Evolutionary conservation across 2,888 invertebrate species (phyloP).

Genomic region (Papilio elwesi): DNA sequence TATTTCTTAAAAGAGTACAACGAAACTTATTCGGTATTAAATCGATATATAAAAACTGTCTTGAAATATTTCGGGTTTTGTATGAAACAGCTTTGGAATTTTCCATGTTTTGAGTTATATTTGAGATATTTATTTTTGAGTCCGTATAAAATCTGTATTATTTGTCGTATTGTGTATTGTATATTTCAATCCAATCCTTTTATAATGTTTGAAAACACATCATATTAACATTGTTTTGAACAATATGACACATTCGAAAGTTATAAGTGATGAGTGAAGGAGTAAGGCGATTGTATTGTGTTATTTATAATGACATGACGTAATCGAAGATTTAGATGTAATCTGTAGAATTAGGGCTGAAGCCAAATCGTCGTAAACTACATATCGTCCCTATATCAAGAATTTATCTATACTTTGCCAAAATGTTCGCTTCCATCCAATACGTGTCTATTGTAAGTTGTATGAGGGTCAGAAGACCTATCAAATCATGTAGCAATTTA

Average conservation of each 20-base stretch:
- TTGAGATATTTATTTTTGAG: too few species aligned
- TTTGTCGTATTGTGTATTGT: too few species aligned
- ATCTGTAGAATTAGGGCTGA: constrained; percentile 24
- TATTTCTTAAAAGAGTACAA: constrained; percentile 28
- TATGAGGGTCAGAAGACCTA: constrained; percentile 12
- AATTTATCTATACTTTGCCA: constrained; percentile 45
- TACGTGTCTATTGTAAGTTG: not conserved
- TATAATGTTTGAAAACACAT: too few species aligned
- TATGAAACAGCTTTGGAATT: too few species aligned
- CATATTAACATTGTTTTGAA: too few species aligned
- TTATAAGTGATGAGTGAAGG: too few species aligned
- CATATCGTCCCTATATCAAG: constrained; percentile 40
- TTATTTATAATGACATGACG: constrained; percentile 25
- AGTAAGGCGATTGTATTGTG: not conserved
- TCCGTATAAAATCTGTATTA: too few species aligned
- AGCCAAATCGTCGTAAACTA: constrained; percentile 33
- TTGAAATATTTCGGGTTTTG: too few species aligned
- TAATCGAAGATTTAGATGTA: constrained; percentile 18
- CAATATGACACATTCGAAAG: too few species aligned
- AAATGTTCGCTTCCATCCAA: constrained; percentile 48
- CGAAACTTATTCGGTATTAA: constrained; percentile 12
- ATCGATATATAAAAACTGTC: not conserved
- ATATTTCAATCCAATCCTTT: not conserved
- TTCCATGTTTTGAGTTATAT: too few species aligned
- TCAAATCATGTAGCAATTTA: not conserved